phyloP scores from a whole-genome alignment of 2,797 vertebrate genomes.

The Geotrypetes seraphini region DNA sequence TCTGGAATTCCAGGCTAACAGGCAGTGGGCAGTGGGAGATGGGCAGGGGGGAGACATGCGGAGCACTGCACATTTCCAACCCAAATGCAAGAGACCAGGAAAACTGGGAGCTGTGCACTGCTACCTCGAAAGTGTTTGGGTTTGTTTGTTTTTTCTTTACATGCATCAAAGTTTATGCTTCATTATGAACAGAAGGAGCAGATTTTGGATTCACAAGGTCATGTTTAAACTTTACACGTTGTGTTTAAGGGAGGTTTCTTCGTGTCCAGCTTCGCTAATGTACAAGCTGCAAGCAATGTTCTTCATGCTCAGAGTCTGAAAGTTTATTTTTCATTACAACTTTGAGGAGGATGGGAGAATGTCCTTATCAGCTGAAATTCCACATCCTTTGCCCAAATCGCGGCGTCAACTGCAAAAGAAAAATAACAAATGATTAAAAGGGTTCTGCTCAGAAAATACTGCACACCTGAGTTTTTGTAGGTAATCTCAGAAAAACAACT shows the following conservation, averaged over 20 bases:
- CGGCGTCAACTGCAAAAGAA: constrained; percentile 27
- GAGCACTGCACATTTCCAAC: constrained; percentile 53
- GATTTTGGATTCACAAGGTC: constrained; percentile 36
- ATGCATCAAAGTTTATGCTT: constrained; percentile 46
- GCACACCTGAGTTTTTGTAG: not conserved
- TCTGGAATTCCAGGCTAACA: constrained; percentile 31
- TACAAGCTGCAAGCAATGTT: constrained; percentile 46
- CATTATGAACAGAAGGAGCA: constrained; percentile 42
- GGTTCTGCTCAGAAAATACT: not conserved
- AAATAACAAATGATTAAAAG: constrained; percentile 1
- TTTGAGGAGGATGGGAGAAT: no score
- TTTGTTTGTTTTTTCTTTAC: constrained; percentile 29
- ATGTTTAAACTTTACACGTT: constrained; percentile 34
- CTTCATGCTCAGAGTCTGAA: constrained; percentile 16
- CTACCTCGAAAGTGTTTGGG: no score
- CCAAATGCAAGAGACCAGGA: constrained; percentile 47
- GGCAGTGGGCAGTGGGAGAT: no score
- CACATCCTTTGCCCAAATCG: constrained; percentile 17
- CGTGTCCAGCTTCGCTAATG: constrained; percentile 51
- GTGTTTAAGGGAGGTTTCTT: constrained; percentile 39
- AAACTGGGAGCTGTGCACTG: no score
- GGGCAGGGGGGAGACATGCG: constrained; percentile 43
- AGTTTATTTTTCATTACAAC: constrained; percentile 40
- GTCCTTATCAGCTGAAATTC: constrained; percentile 40
- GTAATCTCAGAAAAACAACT: constrained; percentile 4